Percentiles rank a stretch among this genome's conserved stretches.
Conservation (phyloP, 2,888 invertebrate species). For the Microdon myrmicae region DNA sequence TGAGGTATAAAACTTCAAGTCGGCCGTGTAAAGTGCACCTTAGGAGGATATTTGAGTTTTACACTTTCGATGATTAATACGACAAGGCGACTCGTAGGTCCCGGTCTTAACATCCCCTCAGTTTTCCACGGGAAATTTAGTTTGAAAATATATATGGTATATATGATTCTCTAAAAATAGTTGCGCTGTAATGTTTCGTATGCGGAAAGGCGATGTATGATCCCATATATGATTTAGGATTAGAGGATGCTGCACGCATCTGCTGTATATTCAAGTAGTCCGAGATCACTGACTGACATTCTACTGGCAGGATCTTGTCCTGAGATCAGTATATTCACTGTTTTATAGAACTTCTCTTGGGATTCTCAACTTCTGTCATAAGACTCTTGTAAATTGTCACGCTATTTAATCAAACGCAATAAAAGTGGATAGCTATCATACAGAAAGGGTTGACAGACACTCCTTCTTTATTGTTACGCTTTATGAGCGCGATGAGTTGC, state of each 20-base stretch:
- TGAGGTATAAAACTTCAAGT: slow-evolving; percentile 63
- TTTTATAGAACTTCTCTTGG: too few relatives aligned
- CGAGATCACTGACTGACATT: too few relatives aligned
- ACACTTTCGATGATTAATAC: slow-evolving; percentile 53
- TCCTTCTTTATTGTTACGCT: too few relatives aligned
- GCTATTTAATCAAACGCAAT: too few relatives aligned
- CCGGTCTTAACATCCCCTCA: too few relatives aligned
- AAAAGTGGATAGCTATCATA: too few relatives aligned
- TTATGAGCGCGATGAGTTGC: too few relatives aligned
- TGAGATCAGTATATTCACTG: too few relatives aligned
- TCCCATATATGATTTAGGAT: slow-evolving; percentile 51
- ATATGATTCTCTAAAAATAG: slow-evolving; percentile 30
- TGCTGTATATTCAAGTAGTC: slow-evolving; percentile 42
- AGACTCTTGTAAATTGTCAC: too few relatives aligned
- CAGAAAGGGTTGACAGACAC: too few relatives aligned
- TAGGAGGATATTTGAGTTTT: slow-evolving; percentile 47
- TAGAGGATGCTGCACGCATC: slow-evolving; percentile 42
- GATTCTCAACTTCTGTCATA: too few relatives aligned
- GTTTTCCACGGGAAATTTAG: slow-evolving; percentile 41
- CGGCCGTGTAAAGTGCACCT: slow-evolving; percentile 63
- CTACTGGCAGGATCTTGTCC: slow-evolving; percentile 16
- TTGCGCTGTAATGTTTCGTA: background rate
- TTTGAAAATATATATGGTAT: slow-evolving; percentile 30
- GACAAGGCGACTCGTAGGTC: slow-evolving; percentile 40
- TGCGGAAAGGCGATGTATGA: too few relatives aligned